Percentiles rank a stretch among this genome's conserved stretches.
Evolutionary conservation across 2,113 vertebrate species (phyloP).

Genomic region (Istiophorus platypterus): DNA sequence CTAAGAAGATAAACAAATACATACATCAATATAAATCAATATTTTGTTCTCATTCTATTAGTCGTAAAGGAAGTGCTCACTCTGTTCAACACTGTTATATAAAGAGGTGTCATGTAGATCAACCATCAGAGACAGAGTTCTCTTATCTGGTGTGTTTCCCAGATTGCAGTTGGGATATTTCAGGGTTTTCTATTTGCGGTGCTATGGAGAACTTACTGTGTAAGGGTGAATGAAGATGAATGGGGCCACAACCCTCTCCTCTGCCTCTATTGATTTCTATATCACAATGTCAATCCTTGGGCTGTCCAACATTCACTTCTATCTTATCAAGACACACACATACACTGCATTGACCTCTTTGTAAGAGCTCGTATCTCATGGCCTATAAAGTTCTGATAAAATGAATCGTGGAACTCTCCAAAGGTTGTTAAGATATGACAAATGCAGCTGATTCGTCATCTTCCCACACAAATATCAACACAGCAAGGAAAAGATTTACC

Average conservation of each 20-base stretch:
- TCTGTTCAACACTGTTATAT: not conserved
- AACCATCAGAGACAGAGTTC: not conserved
- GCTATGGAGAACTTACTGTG: conserved; percentile 28
- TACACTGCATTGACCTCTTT: conserved; percentile 11
- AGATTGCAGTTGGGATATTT: conserved; percentile 33
- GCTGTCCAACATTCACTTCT: conserved; percentile 43
- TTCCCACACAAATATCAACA: not conserved
- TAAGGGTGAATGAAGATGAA: conserved; percentile 53
- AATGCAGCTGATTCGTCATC: not conserved
- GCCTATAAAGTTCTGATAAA: conserved; percentile 27
- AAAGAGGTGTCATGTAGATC: conserved; percentile 3
- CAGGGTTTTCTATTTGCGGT: conserved; percentile 33
- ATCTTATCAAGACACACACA: conserved; percentile 28
- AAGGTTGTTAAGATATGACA: conserved; percentile 19
- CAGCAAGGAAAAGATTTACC: not conserved
- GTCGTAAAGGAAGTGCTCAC: not conserved
- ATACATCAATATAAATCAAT: not conserved
- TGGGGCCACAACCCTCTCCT: conserved; percentile 37
- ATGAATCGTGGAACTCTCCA: conserved; percentile 3
- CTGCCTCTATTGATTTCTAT: conserved; percentile 57
- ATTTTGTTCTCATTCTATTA: not conserved
- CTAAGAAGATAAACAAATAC: not conserved
- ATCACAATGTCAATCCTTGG: conserved; percentile 54
- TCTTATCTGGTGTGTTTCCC: conserved; percentile 15
- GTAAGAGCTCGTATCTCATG: conserved; percentile 2